Base-by-base conservation (phyloP, 1,140 invertebrate species). In the Drosophila seguyi region DNA sequence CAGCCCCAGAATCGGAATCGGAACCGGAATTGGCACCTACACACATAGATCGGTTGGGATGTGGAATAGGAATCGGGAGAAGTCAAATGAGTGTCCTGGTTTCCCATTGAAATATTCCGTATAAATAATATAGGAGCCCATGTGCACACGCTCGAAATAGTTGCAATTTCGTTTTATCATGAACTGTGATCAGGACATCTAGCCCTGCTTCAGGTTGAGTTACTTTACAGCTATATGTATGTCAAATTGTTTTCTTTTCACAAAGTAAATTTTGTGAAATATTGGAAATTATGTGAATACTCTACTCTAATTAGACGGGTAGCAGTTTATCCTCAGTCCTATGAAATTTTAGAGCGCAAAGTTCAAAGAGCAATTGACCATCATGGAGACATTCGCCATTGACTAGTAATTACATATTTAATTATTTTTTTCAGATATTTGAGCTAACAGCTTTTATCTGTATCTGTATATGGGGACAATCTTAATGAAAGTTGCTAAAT, bases 121-220 rank as follows among this genome's bases (percentile, higher is more conserved):
- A 75, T 57, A 36, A 63, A 74, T 67, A 62, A 72, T 45, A 45
- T 45, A 42, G 55, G 13, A 58, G 59, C 20, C 3, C 45, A 42
- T 53, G 47, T 44, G 34, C 56, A 74, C 41, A 57, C 53, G 38
- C 63, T 62, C 53, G 10, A 34, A 22, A 61, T 50, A 67, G 84
- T 58, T 63, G 74, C 76, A 83, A 74, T 74, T 88, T 65, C 53
- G 67, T 83, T 71, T 63, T 79, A 69, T 44, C 52, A 50, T 22
- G 60, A 52, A 47, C 38, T 44, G 38, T 14, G 47, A 41, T 25
- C 44, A 29, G 41, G 36, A 11, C 20, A 44, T 52, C 31, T 45
- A 31, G 59, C 68, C 63, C 67, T 48, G 67, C 45, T 68, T 74
- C 67, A 83, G 60, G 67, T 83, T 77, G 62, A 45, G 63, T 80